Percentiles rank a stretch among this genome's conserved stretches.
Evolutionary conservation across 2,888 invertebrate species (phyloP).

Genomic region (Strigamia maritima): DNA sequence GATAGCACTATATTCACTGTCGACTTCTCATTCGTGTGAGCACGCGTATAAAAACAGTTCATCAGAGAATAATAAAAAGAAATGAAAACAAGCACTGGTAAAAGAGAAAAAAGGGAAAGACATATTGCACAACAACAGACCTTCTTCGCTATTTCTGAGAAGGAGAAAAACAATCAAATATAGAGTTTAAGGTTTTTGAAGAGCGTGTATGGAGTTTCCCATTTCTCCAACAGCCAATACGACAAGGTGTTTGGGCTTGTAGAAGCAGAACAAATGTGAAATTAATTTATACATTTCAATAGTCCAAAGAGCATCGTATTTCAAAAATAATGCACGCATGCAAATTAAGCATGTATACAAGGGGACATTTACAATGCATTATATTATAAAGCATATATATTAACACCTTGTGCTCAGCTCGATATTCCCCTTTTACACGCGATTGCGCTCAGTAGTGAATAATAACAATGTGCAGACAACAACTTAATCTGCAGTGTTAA

Average conservation of each 20-base stretch:
- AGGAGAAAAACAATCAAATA: conserved; percentile 11
- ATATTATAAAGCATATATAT: not conserved
- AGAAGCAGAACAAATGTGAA: not conserved
- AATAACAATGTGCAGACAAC: not conserved
- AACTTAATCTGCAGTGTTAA: conserved; percentile 1
- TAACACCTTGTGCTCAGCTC: conserved; percentile 21
- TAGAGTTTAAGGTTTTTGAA: conserved; percentile 9
- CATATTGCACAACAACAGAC: conserved; percentile 21
- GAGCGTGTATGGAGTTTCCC: not conserved
- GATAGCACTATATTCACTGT: conserved; percentile 27
- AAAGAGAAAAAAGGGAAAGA: not conserved
- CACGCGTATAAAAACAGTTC: conserved; percentile 27
- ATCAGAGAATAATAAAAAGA: conserved; percentile 29
- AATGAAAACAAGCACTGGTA: conserved; percentile 12
- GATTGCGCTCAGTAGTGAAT: not conserved
- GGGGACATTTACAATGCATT: not conserved
- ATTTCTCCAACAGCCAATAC: not conserved
- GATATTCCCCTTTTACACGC: conserved; percentile 14
- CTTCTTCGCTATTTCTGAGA: not conserved
- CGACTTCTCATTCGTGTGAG: conserved; percentile 19
- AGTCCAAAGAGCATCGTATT: not conserved
- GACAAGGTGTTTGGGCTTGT: not conserved
- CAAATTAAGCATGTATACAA: conserved; percentile 21
- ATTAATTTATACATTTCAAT: conserved; percentile 9
- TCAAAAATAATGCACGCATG: not conserved